These are phyloP conservation scores for Lottia scabra DNA, from an alignment of 2,888 invertebrate genomes.

Conservation along the genomic window DNA sequence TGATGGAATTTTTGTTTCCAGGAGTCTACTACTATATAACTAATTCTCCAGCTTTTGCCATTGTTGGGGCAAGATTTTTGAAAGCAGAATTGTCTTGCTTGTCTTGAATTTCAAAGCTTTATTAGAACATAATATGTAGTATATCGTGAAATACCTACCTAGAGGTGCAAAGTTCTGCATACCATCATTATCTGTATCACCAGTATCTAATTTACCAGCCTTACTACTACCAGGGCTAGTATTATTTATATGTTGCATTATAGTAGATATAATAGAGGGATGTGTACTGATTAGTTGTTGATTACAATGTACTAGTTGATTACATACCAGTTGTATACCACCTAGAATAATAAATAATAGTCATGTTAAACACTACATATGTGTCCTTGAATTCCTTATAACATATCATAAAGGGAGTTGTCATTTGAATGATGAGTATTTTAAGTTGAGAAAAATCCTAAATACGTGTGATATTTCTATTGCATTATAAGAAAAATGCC, in stretches of 20 bases:
- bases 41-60: too few species aligned
- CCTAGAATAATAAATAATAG: constrained; percentile 42
- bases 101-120: too few species aligned
- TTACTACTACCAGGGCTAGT: constrained; percentile 37
- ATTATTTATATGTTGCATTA: constrained; percentile 76
- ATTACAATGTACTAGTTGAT: constrained; percentile 82
- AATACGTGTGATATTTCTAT: too few species aligned
- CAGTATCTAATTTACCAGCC: constrained; percentile 40
- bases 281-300: constrained; percentile 79
- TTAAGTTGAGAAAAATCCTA: too few species aligned
- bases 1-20: too few species aligned
- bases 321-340: constrained; percentile 74
- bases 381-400: too few species aligned
- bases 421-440: too few species aligned
- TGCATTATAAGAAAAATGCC: too few species aligned
- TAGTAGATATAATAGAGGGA: constrained; percentile 78
- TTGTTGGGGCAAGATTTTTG: too few species aligned
- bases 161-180: constrained; percentile 91
- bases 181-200: constrained; percentile 77
- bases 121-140: background rate
- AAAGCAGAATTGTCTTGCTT: too few species aligned
- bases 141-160: constrained; percentile 71
- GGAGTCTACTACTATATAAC: too few species aligned
- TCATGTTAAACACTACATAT: too few species aligned
- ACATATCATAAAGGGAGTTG: background rate